Conservation (phyloP, 2,113 vertebrate species). For the Pan troglodytes region NHGRI_mPanTro3-v2.1_pri NC_072415.2:44566501-44567000, state of each 20-base stretch:
- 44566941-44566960: neutral
- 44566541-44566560: slow-evolving; percentile 32
- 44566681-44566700: neutral
- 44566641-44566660: slow-evolving; percentile 55
- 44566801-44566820: neutral
- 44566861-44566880: neutral
- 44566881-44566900: neutral
- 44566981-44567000: neutral
- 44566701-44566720: slow-evolving; percentile 22
- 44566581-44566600: slow-evolving; percentile 60
- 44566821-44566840: neutral
- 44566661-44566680: slow-evolving; percentile 6
- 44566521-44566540: slow-evolving; percentile 13
- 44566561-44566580: neutral
- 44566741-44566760: neutral
- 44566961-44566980: slow-evolving; percentile 28
- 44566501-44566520: neutral
- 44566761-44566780: neutral
- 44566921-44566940: neutral
- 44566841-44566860: neutral
- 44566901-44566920: neutral
- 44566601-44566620: slow-evolving; percentile 35
- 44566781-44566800: neutral
- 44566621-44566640: slow-evolving; percentile 12
- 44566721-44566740: slow-evolving; percentile 30